Conservation (phyloP, 2,113 vertebrate species). For the Pterocles burchelli region DNA sequence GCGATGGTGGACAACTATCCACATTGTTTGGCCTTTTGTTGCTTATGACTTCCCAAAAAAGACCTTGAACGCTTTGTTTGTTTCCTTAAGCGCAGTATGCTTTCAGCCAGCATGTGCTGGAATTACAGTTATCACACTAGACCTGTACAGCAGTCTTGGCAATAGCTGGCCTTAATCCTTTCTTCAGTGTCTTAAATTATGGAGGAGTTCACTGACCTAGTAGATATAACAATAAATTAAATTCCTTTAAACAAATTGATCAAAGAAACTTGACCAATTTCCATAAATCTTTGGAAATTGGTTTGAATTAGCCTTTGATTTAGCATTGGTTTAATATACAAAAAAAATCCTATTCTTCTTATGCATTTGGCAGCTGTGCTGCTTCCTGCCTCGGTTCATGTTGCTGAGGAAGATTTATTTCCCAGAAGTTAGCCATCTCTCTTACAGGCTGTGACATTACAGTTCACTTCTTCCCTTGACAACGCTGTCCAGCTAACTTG, state of each 20-base stretch:
- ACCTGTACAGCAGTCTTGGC: slow-evolving; percentile 5
- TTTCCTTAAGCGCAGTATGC: slow-evolving; percentile 10
- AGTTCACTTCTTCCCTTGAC: slow-evolving; percentile 53
- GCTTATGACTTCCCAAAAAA: slow-evolving; percentile 67
- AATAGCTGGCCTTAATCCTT: slow-evolving; percentile 43
- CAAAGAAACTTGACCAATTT: slow-evolving; percentile 71
- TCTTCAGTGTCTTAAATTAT: slow-evolving; percentile 68
- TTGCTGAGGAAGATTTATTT: slow-evolving; percentile 69
- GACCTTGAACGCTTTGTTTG: slow-evolving; percentile 25
- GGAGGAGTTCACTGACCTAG: slow-evolving; percentile 62
- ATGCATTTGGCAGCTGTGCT: slow-evolving; percentile 56
- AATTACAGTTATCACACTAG: slow-evolving; percentile 1
- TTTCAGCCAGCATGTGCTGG: slow-evolving; percentile 5
- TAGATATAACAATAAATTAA: slow-evolving; percentile 69
- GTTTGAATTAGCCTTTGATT: slow-evolving; percentile 74
- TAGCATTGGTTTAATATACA: slow-evolving; percentile 68
- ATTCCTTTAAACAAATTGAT: slow-evolving; percentile 67
- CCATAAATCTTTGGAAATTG: slow-evolving; percentile 71
- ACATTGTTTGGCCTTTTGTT: slow-evolving; percentile 19
- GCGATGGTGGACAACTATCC: slow-evolving; percentile 20
- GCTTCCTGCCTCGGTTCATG: slow-evolving; percentile 59
- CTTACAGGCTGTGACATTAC: slow-evolving; percentile 47
- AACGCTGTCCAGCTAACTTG: not conserved
- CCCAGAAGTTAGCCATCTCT: slow-evolving; percentile 59
- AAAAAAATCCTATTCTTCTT: slow-evolving; percentile 58